Evolutionary conservation across 2,888 invertebrate species (phyloP).

Genomic region (Augochlorella aurata): DNA sequence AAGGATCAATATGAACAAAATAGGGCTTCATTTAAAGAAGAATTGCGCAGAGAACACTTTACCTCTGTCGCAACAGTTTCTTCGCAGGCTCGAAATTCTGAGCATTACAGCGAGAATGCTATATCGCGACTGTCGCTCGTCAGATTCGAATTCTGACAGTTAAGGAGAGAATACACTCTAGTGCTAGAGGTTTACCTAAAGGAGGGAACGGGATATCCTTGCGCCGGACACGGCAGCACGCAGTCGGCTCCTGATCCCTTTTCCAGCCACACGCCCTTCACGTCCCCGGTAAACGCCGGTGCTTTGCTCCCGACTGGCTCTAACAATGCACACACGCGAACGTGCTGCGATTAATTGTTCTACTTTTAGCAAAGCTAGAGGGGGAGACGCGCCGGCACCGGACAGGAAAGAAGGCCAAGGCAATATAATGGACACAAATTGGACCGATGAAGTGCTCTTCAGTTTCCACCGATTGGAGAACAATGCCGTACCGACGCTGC

Average conservation of each 20-base stretch:
- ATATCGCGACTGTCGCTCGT: too few relatives aligned
- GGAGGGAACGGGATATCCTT: constrained; percentile 86
- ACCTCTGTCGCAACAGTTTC: too few relatives aligned
- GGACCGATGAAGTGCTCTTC: constrained; percentile 30
- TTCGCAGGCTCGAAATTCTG: too few relatives aligned
- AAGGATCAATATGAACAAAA: too few relatives aligned
- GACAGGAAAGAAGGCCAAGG: constrained; percentile 53
- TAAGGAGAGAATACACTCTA: neutral
- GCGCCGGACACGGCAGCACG: constrained; percentile 88
- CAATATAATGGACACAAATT: constrained; percentile 50
- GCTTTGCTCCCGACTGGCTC: constrained; percentile 86
- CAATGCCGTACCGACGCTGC: constrained; percentile 18
- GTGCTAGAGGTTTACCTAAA: constrained; percentile 83
- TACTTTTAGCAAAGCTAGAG: constrained; percentile 29
- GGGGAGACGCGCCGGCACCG: constrained; percentile 6
- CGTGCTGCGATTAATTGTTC: constrained; percentile 50
- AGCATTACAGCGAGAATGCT: too few relatives aligned
- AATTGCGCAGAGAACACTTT: too few relatives aligned
- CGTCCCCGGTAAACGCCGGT: constrained; percentile 82
- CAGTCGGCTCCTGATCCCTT: constrained; percentile 78
- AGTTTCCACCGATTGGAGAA: constrained; percentile 38
- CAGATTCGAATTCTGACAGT: neutral
- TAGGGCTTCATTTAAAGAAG: too few relatives aligned
- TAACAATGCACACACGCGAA: constrained; percentile 71
- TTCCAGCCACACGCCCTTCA: constrained; percentile 77